These are phyloP conservation scores for Lophotriccus pileatus DNA, from an alignment of 2,797 vertebrate genomes.

Conservation along the genomic window DNA sequence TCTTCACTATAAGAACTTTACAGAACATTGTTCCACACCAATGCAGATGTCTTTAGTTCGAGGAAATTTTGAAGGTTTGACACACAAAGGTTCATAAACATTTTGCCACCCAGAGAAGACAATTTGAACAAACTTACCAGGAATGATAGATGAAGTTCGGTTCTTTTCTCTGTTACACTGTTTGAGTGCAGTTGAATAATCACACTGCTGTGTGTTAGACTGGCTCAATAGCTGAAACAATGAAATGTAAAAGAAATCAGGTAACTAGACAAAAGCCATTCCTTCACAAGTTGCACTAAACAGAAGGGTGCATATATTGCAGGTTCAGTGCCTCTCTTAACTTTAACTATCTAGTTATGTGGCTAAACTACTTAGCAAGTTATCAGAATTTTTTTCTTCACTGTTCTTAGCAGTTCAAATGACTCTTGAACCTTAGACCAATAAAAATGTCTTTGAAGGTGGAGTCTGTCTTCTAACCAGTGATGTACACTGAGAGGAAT, in stretches of 20 bases:
- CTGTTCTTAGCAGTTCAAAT: background rate
- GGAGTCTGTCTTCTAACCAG: background rate
- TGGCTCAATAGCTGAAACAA: constrained; percentile 85
- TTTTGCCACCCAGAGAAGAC: background rate
- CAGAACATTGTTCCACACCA: background rate
- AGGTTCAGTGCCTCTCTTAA: background rate
- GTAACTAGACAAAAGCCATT: background rate
- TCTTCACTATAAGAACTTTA: background rate
- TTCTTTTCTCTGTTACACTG: constrained; percentile 89
- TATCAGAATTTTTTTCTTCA: background rate
- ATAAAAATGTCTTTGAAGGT: background rate
- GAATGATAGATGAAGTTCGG: constrained; percentile 84
- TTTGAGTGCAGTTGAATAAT: constrained; percentile 85
- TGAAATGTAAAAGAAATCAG: background rate
- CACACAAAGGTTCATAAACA: background rate
- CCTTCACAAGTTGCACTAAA: background rate
- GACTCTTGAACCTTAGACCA: background rate
- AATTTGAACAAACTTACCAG: constrained; percentile 77
- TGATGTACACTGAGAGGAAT: background rate
- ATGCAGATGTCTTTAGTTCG: background rate
- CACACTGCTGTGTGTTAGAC: constrained; percentile 79
- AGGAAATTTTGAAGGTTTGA: background rate
- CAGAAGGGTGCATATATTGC: background rate
- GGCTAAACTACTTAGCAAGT: background rate
- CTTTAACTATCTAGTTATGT: background rate